phyloP scores from a whole-genome alignment of 2,888 invertebrate genomes.

The Lamproptera curius region DNA sequence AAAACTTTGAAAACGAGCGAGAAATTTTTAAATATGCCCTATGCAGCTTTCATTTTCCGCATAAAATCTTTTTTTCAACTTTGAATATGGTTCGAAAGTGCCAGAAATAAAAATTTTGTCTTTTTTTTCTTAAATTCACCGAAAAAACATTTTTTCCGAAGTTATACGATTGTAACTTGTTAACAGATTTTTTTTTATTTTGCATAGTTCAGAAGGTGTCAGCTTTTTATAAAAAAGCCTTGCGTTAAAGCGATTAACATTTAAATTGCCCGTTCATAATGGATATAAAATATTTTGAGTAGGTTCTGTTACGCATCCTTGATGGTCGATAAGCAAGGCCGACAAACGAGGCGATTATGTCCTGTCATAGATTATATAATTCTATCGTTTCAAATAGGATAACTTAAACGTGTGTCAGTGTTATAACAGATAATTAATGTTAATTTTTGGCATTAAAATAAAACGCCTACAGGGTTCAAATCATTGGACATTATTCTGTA shows the following conservation, averaged over 20 bases:
- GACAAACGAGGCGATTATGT: too few relatives aligned
- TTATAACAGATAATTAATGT: too few relatives aligned
- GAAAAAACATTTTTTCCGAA: too few relatives aligned
- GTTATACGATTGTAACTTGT: background rate
- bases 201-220: slow-evolving; percentile 14
- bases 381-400: too few relatives aligned
- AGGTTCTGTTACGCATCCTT: slow-evolving; percentile 15
- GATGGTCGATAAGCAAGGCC: slow-evolving; percentile 12
- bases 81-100: too few relatives aligned
- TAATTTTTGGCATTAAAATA: background rate
- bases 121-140: too few relatives aligned
- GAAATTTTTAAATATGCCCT: too few relatives aligned
- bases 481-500: background rate
- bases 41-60: too few relatives aligned
- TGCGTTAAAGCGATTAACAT: slow-evolving; percentile 15
- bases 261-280: slow-evolving; percentile 13
- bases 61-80: too few relatives aligned
- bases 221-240: slow-evolving; percentile 10
- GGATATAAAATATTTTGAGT: slow-evolving; percentile 10
- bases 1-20: background rate
- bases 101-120: too few relatives aligned
- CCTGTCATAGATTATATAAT: too few relatives aligned
- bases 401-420: too few relatives aligned
- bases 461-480: slow-evolving; percentile 6
- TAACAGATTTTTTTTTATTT: slow-evolving; percentile 9